phyloP scores from a whole-genome alignment of 2,888 invertebrate genomes.

The Osmoderma eremita region DNA sequence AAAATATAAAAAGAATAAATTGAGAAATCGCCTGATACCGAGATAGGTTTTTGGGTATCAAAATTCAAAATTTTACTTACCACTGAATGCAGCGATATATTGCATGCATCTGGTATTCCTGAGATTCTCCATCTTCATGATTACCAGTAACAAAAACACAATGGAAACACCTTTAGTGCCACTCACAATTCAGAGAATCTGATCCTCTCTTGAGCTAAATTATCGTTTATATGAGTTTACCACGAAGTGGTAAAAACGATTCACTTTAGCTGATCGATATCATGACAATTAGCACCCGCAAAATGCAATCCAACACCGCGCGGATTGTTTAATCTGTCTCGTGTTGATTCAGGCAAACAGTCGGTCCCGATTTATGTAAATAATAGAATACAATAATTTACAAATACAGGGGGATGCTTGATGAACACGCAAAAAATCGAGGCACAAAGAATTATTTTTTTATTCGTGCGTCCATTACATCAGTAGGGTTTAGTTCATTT shows the following conservation, averaged over 20 bases:
- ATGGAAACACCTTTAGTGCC: not conserved
- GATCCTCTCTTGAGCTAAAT: not conserved
- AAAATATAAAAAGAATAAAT: slow-evolving; percentile 7
- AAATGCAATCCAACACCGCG: slow-evolving; percentile 25
- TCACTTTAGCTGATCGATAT: slow-evolving; percentile 5
- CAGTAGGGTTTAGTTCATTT: slow-evolving; percentile 66
- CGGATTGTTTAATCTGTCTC: not conserved
- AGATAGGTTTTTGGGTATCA: too few species aligned
- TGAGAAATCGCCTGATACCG: too few species aligned
- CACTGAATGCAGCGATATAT: slow-evolving; percentile 45
- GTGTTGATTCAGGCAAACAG: not conserved
- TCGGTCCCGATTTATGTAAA: too few species aligned
- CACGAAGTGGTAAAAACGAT: not conserved
- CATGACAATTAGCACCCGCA: not conserved
- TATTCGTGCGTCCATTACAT: too few species aligned
- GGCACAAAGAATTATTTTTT: too few species aligned
- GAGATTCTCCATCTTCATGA: slow-evolving; percentile 35
- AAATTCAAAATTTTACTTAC: slow-evolving; percentile 39
- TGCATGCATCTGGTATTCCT: slow-evolving; percentile 44
- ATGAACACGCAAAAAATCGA: too few species aligned
- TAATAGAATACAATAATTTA: too few species aligned
- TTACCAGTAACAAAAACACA: not conserved
- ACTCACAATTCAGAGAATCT: slow-evolving; percentile 1
- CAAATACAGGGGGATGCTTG: too few species aligned
- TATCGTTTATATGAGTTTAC: slow-evolving; percentile 6